phyloP scores from a whole-genome alignment of 2,888 invertebrate species.

The Reticulitermes lucifugus region DNA sequence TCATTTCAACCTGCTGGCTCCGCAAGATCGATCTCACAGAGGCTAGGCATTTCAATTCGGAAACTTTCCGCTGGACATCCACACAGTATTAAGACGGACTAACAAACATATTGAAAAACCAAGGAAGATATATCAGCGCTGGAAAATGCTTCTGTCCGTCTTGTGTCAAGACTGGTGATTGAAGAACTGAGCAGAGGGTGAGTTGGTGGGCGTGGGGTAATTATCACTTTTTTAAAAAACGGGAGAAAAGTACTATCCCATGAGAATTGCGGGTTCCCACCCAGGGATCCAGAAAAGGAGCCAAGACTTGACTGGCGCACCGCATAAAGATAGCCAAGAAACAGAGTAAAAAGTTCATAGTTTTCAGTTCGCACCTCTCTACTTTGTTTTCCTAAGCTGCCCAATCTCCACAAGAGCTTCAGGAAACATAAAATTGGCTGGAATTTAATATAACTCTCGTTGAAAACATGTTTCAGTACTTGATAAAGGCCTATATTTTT shows the following conservation, averaged over 20 bases:
- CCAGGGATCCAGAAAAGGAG: neutral
- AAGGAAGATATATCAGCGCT: neutral
- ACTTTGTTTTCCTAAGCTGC: neutral
- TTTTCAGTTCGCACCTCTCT: neutral
- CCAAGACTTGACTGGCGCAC: neutral
- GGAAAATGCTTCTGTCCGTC: conserved; percentile 28
- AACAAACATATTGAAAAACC: neutral
- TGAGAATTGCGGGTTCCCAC: neutral
- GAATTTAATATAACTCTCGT: too few species aligned
- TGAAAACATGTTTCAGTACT: too few species aligned
- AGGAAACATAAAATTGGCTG: neutral
- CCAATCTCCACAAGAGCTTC: neutral
- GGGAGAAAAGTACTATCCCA: neutral
- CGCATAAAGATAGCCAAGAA: neutral
- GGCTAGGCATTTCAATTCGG: too few species aligned
- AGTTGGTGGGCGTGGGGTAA: neutral
- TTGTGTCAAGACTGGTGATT: conserved; percentile 34
- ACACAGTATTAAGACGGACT: too few species aligned
- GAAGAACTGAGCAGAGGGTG: conserved; percentile 26
- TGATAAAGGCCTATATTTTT: too few species aligned
- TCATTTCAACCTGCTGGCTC: too few species aligned
- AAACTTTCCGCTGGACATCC: too few species aligned
- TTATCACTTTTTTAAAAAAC: conserved; percentile 6
- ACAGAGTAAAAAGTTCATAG: neutral
- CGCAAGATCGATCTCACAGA: too few species aligned